Conservation (phyloP, 2,797 vertebrate genomes). For the Anisognathus igniventris region DNA sequence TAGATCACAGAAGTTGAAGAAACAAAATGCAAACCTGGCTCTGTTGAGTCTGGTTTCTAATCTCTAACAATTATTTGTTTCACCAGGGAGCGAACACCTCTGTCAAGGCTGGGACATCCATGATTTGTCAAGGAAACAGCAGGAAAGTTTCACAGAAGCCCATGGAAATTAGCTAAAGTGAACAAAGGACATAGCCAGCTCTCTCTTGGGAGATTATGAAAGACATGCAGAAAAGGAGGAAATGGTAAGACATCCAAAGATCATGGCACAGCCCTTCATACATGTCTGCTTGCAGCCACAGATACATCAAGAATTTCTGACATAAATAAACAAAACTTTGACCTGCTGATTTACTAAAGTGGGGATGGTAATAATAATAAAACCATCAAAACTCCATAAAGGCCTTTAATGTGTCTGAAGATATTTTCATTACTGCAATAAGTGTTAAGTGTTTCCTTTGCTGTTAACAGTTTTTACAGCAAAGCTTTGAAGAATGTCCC, state of each 20-base stretch:
- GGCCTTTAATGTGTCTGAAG: conserved; percentile 36
- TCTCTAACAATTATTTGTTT: neutral
- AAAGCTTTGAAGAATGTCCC: conserved; percentile 57
- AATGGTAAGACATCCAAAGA: neutral
- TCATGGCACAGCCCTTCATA: neutral
- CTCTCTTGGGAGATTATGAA: neutral
- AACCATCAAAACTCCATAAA: conserved; percentile 59
- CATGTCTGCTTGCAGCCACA: conserved; percentile 1
- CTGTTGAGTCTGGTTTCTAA: neutral
- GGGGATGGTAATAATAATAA: conserved; percentile 49
- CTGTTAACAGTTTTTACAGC: conserved; percentile 44
- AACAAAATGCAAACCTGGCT: neutral
- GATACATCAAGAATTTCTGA: conserved; percentile 18
- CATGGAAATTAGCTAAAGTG: neutral
- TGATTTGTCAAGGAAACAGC: neutral
- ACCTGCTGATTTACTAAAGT: conserved; percentile 18
- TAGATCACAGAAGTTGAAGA: neutral
- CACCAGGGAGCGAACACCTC: neutral
- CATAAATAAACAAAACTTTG: conserved; percentile 52
- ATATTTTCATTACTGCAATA: conserved; percentile 62
- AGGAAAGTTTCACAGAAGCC: neutral
- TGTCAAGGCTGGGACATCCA: neutral
- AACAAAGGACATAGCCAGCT: neutral
- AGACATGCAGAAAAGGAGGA: neutral
- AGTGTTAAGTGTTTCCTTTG: conserved; percentile 50